Evolutionary conservation across 2,797 vertebrate genomes (phyloP), one percentile per base, ranked within the genome.

Genomic region (Myotis findleyi): DNA sequence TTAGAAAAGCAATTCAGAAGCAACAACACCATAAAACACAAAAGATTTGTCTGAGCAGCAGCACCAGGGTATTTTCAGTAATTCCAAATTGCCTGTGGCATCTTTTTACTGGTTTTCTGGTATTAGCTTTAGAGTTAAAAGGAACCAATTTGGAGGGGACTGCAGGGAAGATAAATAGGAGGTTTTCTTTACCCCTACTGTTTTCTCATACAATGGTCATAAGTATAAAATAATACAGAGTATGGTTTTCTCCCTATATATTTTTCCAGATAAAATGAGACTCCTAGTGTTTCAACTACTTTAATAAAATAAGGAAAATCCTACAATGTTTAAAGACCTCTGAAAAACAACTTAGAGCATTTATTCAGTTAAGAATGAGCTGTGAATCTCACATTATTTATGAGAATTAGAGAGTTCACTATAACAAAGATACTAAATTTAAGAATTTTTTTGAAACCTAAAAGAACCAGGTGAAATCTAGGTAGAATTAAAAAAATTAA

Each of bases 81-180:
- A 69, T 92, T 96, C 93, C 69, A 92, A 91, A 72, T 21, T 88
- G 73, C 68, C 72, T 38, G 21, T 51, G 41, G 81, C 27, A 94
- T 76, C 55, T 94, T 95, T 96, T 79, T 49, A 91, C 66, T 91
- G 25, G 62, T 84, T 96, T 90, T 18, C n/a, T 53, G 53, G 27
- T 76, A 85, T 64, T 72, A 68, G 72, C 49, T 91, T 83, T 92
- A 86, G 36, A 87, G 18, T 96, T 96, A 92, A 96, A 92, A 94
- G 25, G 9, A 94, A 55, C 3, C 72, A 95, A 51, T 91, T 89
- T 62, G 71, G 51, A 94, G 93, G 18, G 6, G 36, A 53, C 47
- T 73, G 14, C 18, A 81, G 55, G 41, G 59, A 92, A 77, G 53
- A 88, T 47, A 77, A 97, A 64, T 5, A 89, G n/a, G n/a, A 91